A percentile compares a stretch with the other conserved stretches of the same genome.
Conservation (phyloP, 2,113 vertebrate genomes). For the Bubalus kerabau region DNA sequence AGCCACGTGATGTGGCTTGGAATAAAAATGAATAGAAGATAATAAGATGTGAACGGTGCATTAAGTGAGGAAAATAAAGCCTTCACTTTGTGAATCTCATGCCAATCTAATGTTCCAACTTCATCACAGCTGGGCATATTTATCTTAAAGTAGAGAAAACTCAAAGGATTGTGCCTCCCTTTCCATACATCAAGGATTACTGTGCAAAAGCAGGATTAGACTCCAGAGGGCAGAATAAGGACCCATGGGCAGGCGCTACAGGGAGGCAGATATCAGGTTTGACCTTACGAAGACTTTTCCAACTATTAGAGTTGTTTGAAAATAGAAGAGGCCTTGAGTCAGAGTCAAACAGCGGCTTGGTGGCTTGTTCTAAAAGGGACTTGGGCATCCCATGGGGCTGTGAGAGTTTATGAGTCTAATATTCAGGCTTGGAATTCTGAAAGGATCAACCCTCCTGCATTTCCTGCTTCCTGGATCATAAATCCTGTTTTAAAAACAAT, state of each 20-base stretch:
- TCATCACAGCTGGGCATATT: not conserved
- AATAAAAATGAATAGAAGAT: not conserved
- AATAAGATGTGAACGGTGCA: not conserved
- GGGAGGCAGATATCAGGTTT: not conserved
- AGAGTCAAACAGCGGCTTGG: not conserved
- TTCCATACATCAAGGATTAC: not conserved
- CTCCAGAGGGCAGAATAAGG: not conserved
- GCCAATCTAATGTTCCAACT: not conserved
- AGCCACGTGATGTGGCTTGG: not conserved
- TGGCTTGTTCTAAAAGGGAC: not conserved
- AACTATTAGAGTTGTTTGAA: not conserved
- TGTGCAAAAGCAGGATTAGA: not conserved
- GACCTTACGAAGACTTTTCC: not conserved
- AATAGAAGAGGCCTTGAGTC: not conserved
- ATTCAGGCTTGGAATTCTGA: not conserved
- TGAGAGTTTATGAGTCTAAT: not conserved
- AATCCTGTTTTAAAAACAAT: not conserved
- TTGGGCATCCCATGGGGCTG: fast-evolving
- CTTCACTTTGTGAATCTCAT: not conserved
- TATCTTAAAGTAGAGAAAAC: not conserved
- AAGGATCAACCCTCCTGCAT: not conserved
- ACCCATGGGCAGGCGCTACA: not conserved
- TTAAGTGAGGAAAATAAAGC: not conserved
- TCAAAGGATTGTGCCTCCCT: not conserved
- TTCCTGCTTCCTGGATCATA: conserved; percentile 2